Evolutionary conservation across 2,113 vertebrate genomes (phyloP), one percentile per base, ranked within the genome.

Genomic region (Pithys albifrons): DNA sequence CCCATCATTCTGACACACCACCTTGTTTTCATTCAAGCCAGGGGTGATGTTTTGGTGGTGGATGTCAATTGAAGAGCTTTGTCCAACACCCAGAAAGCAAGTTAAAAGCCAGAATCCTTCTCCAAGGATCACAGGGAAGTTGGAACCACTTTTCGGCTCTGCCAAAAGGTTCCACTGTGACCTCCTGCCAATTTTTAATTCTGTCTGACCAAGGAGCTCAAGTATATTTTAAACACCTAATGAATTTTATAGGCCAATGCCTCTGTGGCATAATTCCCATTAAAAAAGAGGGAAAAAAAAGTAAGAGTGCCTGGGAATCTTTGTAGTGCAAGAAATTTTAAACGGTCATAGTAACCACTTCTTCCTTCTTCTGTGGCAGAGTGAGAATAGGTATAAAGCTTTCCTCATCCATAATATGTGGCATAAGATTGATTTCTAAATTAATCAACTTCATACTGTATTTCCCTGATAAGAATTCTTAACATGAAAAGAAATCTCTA

Each of bases 191-290:
- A 85, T 48, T 37, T 19, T 84, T 91, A 74, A 92, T 86, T 91
- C 91, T 81, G 43, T 39, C 76, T 92, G 72, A 82, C 89, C 65
- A 89, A 87, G 69, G 91, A 76, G 39, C 43, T 88, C 46, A 88
- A 59, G 89, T 27, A 69, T 71, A 64, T 86, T 95, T 93, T 93
- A 95, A 93, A 92, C 64, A 86, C 69, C 65, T 89, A 93, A 91
- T 84, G 76, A 95, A 93, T 23, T 87, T 92, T 74, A 95, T 77
- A 87, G 78, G 8, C 10, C 64, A 79, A 49, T 52, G 49, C 41
- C 72, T 91, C 79, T 41, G 33, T 62, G 45, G 66, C 59, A 67
- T 73, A 88, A 62, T 48, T 83, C 59, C 65, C 25, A 58, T 29
- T 48, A 45, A 85, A 92, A 76, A 76, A 5, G 17, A 35, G 43